Evolutionary conservation across 2,888 invertebrate genomes (phyloP).

Genomic region (Apodemia mormo): DNA sequence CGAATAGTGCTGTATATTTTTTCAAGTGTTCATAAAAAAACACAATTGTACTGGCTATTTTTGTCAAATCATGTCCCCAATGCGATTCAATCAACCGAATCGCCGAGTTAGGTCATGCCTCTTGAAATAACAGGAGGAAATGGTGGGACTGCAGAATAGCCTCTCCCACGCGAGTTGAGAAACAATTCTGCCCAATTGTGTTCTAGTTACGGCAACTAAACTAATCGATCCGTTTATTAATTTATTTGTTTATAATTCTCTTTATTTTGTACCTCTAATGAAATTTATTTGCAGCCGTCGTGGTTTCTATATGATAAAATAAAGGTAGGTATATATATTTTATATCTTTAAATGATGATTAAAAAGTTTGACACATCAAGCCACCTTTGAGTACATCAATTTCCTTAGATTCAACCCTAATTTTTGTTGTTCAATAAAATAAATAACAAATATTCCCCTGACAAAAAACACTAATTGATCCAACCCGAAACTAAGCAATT

Average conservation of each 20-base stretch:
- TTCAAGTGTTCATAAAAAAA: conserved; percentile 28
- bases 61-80: conserved; percentile 21
- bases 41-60: conserved; percentile 30
- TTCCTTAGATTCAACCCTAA: no score
- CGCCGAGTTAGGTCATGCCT: conserved; percentile 46
- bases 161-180: conserved; percentile 42
- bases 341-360: no score
- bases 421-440: no score
- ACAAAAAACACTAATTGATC: no score
- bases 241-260: conserved; percentile 22
- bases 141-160: conserved; percentile 36
- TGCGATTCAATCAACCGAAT: conserved; percentile 28
- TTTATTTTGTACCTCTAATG: not conserved
- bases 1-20: conserved; percentile 10
- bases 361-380: no score
- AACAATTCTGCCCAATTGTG: conserved; percentile 45
- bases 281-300: no score
- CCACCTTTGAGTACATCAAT: no score
- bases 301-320: no score
- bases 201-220: conserved; percentile 13
- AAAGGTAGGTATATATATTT: no score
- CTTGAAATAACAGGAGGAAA: conserved; percentile 51
- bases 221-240: no score
- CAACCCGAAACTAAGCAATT: no score
- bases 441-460: no score